These are phyloP conservation scores for Rhynchotus rufescens DNA, from an alignment of 2,797 vertebrate species.

Conservation along the genomic window DNA sequence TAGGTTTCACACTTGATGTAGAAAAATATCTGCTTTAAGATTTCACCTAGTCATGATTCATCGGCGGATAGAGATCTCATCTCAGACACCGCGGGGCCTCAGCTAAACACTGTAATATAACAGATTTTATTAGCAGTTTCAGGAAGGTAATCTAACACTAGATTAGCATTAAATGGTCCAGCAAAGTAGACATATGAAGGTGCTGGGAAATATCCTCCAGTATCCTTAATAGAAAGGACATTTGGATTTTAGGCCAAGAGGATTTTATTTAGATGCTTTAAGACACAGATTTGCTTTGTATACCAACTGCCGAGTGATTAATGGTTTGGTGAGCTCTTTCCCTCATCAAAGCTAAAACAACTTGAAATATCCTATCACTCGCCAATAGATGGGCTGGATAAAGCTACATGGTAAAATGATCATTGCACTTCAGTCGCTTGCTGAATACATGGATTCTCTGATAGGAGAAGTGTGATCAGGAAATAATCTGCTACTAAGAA, in stretches of 20 bases:
- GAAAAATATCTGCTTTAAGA: slow-evolving; percentile 4
- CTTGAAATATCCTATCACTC: slow-evolving; percentile 29
- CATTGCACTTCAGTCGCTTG: slow-evolving; percentile 12
- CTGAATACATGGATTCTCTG: slow-evolving; percentile 34
- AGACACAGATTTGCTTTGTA: slow-evolving; percentile 15
- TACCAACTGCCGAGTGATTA: slow-evolving; percentile 35
- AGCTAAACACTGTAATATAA: not conserved
- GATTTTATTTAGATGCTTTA: not conserved
- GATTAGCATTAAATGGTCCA: slow-evolving; percentile 52
- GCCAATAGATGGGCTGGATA: slow-evolving; percentile 59
- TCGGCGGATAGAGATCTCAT: slow-evolving; percentile 36
- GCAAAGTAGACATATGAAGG: slow-evolving; percentile 10
- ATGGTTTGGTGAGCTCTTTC: slow-evolving; percentile 28
- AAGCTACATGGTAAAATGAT: slow-evolving; percentile 65
- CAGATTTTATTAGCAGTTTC: slow-evolving; percentile 45
- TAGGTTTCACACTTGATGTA: not conserved
- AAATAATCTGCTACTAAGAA: slow-evolving; percentile 64
- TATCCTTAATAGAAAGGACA: slow-evolving; percentile 14
- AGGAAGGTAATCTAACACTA: slow-evolving; percentile 44
- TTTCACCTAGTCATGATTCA: slow-evolving; percentile 32
- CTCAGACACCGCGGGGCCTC: slow-evolving; percentile 19
- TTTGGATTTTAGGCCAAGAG: not conserved
- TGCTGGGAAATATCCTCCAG: not conserved
- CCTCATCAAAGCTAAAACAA: slow-evolving; percentile 38
- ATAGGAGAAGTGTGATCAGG: slow-evolving; percentile 63